Base-by-base conservation (phyloP, 2,113 vertebrate species). In the Anhinga anhinga region DNA sequence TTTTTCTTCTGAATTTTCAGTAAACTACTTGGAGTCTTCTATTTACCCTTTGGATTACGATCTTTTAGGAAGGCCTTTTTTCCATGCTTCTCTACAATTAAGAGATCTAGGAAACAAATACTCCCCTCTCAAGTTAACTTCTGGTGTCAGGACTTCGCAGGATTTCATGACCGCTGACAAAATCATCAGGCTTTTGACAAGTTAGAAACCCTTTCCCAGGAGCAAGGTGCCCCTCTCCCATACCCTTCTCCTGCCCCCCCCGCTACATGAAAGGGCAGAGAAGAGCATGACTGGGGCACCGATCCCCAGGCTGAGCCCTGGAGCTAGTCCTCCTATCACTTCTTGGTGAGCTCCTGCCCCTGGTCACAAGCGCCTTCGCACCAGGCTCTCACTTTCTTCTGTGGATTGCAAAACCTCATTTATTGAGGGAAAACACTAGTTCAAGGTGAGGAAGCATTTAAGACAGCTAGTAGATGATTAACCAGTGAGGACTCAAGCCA, bases 401-500 rank as follows among this genome's bases (percentile, higher is more conserved):
- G 45, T 14, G n/a, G 67, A 74, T 74, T 90, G 79, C 72, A 95
- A 93, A 94, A 90, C 47, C 58, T 62, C 53, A 9, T 58, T 72
- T 79, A 73, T 32, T 55, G 38, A 83, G 50, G 59, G 49, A 86
- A 94, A 90, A 36, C 19, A 83, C 6, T 29, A 79, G 27, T 17
- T 77, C 82, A 34, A n/a, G 32, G 81, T 0, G 3, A 86, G 83
- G 88, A 92, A 92, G 66, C 38, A 53, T 73, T 79, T 86, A 82
- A 83, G 62, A 71, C 17, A 67, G 26, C 53, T 63, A 53, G 95
- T 82, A 86, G 94, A 97, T 95, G 49, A 96, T 97, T 97, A 97
- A 97, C 84, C 40, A 59, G 22, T 0, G 11, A 45, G 70, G 6
- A 17, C 59, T 93, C 38, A 70, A 72, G 53, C 44, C 85, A 88